Conservation (phyloP, 2,888 invertebrate species). For the Terebella lapidaria region DNA sequence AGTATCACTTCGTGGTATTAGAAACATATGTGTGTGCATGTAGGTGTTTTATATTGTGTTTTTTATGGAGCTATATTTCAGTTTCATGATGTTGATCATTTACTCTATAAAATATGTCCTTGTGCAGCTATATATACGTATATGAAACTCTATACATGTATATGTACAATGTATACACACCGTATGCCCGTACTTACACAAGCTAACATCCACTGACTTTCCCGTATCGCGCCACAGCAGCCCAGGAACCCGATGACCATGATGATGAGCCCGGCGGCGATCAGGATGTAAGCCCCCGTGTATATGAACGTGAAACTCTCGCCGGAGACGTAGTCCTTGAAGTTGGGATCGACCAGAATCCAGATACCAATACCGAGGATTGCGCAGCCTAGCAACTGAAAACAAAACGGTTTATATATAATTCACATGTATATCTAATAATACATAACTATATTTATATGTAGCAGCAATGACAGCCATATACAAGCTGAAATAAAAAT, state of each 20-base stretch:
- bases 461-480: neutral
- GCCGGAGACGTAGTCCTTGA: constrained; percentile 68
- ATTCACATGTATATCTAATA: constrained; percentile 6
- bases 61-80: no score
- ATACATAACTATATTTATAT: constrained; percentile 8
- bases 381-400: constrained; percentile 68
- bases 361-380: constrained; percentile 69
- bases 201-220: constrained; percentile 72
- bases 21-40: no score
- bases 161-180: no score
- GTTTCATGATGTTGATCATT: no score
- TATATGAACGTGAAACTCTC: constrained; percentile 65
- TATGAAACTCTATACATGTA: no score
- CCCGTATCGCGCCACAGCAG: constrained; percentile 75
- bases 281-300: constrained; percentile 68
- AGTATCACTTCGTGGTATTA: no score
- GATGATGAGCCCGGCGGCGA: constrained; percentile 69
- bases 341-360: constrained; percentile 67
- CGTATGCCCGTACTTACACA: constrained; percentile 60
- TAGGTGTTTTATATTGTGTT: no score
- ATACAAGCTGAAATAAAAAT: neutral
- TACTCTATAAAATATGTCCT: no score
- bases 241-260: constrained; percentile 75
- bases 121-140: no score
- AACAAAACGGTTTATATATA: constrained; percentile 25